A percentile compares a stretch with the other conserved stretches of the same genome.
phyloP scores from a whole-genome alignment of 2,888 invertebrate species.

The Embidobia sp. region DNA sequence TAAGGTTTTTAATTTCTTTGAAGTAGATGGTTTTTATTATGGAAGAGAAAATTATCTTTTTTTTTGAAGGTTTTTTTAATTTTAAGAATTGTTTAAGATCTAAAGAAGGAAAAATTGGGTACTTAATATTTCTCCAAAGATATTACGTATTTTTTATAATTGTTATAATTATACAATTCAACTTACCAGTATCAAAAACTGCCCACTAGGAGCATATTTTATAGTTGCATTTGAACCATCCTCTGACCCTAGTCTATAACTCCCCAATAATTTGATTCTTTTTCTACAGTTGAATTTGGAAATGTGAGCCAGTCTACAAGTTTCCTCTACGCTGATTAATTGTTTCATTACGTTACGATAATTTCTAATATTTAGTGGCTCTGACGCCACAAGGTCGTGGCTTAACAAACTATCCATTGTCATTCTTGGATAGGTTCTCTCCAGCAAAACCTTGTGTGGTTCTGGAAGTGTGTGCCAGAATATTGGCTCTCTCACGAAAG shows the following conservation, averaged over 20 bases:
- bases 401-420: conserved; percentile 11
- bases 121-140: too few species aligned
- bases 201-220: conserved; percentile 40
- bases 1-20: too few species aligned
- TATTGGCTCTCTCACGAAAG: conserved; percentile 22
- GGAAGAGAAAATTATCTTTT: too few species aligned
- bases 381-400: conserved; percentile 21
- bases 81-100: too few species aligned
- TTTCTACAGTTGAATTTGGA: conserved; percentile 53
- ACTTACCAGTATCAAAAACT: conserved; percentile 51
- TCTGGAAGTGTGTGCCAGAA: conserved; percentile 43
- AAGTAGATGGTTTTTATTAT: too few species aligned
- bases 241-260: conserved; percentile 35
- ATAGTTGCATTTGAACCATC: conserved; percentile 32
- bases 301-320: conserved; percentile 46
- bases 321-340: conserved; percentile 47
- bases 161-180: conserved; percentile 1
- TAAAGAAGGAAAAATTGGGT: too few species aligned
- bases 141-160: too few species aligned
- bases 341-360: conserved; percentile 54
- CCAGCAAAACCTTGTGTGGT: conserved; percentile 39
- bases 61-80: too few species aligned
- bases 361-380: conserved; percentile 20
- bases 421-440: conserved; percentile 42
- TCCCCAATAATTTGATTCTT: conserved; percentile 16